Evolutionary conservation across 37 sponge, comb jelly and placozoan genomes (phyloP), one percentile per base, ranked within the genome.

Genomic region (Aplysina aerophoba): DNA sequence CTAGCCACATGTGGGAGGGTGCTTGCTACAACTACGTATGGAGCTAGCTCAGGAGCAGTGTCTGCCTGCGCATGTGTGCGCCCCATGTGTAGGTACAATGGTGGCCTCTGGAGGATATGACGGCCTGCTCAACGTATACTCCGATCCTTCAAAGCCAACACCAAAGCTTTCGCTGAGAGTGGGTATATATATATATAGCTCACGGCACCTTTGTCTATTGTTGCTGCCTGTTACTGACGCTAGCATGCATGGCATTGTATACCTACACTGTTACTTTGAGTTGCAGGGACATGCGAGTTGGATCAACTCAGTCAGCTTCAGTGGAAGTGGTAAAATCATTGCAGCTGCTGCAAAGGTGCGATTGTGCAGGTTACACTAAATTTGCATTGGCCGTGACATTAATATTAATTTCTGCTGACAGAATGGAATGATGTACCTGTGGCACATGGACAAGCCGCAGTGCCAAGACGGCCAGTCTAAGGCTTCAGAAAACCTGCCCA

Each of bases 201-300:
- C n/a, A n/a, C n/a, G n/a, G n/a, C n/a, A n/a, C n/a, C n/a, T n/a
- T n/a, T n/a, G n/a, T n/a, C n/a, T n/a, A n/a, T n/a, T n/a, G n/a
- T n/a, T n/a, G n/a, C n/a, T n/a, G n/a, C n/a, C n/a, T n/a, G n/a
- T n/a, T n/a, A n/a, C n/a, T n/a, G n/a, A n/a, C n/a, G 8, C 50
- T 44, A 44, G 8, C 8, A 11, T 44, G 50, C 50, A 11, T 11
- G 50, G 50, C 3, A 3, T 44, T 44, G 50, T 44, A 8, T 11
- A 44, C 6, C 50, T 44, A 11, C 50, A 11, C 8, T 44, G 50
- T 3, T 8, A 44, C 50, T 44, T 44, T 62, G 64, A 13, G 4
- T n/a, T 75, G 3, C 20, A 93, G 94, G 94, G 94, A 28, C 94
- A 93, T 77, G 67, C 58, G 17, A 61, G 63, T 25, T 93, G 94